Evolutionary conservation across 1,140 invertebrate genomes (phyloP).

Genomic region (Nebria ingens): DNA sequence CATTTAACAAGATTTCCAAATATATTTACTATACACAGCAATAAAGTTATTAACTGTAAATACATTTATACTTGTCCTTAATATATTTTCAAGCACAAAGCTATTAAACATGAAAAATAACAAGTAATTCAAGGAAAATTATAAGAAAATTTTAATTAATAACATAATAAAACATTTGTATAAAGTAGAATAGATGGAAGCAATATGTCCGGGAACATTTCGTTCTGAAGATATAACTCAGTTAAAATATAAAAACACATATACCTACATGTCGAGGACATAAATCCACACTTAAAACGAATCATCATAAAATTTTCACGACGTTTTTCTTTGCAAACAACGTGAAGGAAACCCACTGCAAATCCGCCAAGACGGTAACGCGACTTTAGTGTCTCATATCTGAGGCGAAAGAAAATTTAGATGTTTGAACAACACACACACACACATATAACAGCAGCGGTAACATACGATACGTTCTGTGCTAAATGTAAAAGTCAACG

Average conservation of each 20-base stretch:
- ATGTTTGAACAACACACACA: too few species aligned
- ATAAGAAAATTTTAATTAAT: too few species aligned
- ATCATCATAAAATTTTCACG: conserved; percentile 8
- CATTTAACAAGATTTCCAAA: too few species aligned
- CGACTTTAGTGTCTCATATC: conserved; percentile 6
- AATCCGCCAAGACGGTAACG: conserved; percentile 6
- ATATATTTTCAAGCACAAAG: too few species aligned
- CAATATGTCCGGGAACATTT: not conserved
- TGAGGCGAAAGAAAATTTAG: not conserved
- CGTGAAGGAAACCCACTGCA: not conserved
- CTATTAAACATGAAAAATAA: too few species aligned
- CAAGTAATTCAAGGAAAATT: too few species aligned
- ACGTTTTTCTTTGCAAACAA: conserved; percentile 9
- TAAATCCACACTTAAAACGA: conserved; percentile 9
- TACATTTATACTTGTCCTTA: too few species aligned
- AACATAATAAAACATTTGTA: too few species aligned
- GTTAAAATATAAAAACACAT: conserved; percentile 3
- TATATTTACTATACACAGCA: too few species aligned
- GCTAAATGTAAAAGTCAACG: too few species aligned
- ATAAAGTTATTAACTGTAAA: too few species aligned
- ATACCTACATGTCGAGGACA: conserved; percentile 1
- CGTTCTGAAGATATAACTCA: not conserved
- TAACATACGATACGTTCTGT: not conserved
- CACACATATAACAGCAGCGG: not conserved
- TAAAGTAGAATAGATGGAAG: not conserved